Evolutionary conservation across 2,113 vertebrate species (phyloP).

Genomic region (Chrysochloris asiatica): DNA sequence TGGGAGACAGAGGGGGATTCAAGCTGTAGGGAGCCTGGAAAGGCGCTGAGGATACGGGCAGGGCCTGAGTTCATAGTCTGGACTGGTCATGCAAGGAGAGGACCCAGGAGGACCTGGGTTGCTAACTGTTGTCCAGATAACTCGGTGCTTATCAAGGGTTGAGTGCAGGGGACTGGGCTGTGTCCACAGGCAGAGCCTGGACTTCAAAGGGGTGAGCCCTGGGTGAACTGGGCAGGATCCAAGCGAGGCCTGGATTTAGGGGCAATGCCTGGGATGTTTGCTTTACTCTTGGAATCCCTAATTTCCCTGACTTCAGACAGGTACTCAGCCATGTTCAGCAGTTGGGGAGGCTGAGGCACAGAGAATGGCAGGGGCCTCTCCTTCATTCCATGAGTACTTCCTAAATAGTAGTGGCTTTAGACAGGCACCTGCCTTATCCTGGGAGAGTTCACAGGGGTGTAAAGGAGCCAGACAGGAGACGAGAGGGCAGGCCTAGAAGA

Average conservation of each 20-base stretch:
- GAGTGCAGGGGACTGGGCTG: too few species aligned
- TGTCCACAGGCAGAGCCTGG: too few species aligned
- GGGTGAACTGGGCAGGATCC: not conserved
- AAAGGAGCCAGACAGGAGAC: not conserved
- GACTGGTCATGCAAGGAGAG: too few species aligned
- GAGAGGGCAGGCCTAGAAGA: not conserved
- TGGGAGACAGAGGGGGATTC: too few species aligned
- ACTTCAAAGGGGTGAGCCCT: not conserved
- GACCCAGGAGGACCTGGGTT: too few species aligned
- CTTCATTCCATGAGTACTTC: not conserved
- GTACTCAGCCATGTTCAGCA: not conserved
- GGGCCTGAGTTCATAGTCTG: too few species aligned
- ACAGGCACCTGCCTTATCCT: not conserved
- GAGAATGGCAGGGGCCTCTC: not conserved
- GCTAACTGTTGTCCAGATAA: too few species aligned
- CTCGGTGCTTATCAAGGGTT: too few species aligned
- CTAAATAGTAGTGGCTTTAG: not conserved
- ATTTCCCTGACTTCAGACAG: not conserved
- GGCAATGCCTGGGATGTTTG: not conserved
- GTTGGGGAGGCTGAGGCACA: not conserved
- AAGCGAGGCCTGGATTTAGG: not conserved
- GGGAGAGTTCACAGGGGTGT: not conserved
- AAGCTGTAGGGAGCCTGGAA: too few species aligned
- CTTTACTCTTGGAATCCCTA: not conserved
- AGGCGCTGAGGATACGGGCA: too few species aligned